Evolutionary conservation across 2,888 invertebrate species (phyloP), one percentile per base, ranked within the genome.

Genomic region (Ennomos erosarius): DNA sequence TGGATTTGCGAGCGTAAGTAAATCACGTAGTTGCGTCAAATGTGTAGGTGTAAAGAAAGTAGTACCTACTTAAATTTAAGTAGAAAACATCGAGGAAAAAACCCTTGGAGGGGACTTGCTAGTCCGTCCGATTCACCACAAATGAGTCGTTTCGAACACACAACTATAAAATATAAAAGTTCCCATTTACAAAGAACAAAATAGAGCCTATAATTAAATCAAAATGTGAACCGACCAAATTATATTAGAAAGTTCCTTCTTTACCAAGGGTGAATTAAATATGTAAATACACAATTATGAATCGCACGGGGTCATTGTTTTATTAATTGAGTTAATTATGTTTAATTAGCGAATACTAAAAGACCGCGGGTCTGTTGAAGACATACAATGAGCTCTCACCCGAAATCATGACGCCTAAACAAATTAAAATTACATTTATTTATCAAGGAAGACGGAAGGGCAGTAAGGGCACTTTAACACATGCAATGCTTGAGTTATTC

Each of bases 1-100:
- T 9, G 47, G 47, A 51, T 57, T 57, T 52, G 37, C 51, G 40
- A 47, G 42, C 51, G 47, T 57, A 57, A 57, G 43, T 57, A 51
- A 26, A 52, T 52, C 26, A 52, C 37, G 56, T 36, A 51, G 33
- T 12, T 35, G 35, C 10, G 35, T 33, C 45, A 48, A 3, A 47
- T 10, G 35, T 5, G 13, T 45, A 13, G 26, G 26, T 26, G 26
- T 26, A 26, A 26, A 26, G 26, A 26, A 26, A 26, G 26, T 6
- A 26, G 26, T 26, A 26, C 5, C 5, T 26, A 26, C 26, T n/a
- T n/a, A n/a, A n/a, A n/a, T n/a, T n/a, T n/a, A n/a, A n/a, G n/a
- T n/a, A n/a, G n/a, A n/a, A n/a, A n/a, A n/a, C n/a, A n/a, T n/a
- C n/a, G n/a, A n/a, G n/a, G n/a, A n/a, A n/a, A n/a, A n/a, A n/a